Evolutionary conservation across 2,888 invertebrate genomes (phyloP).

Genomic region (Eulithis testata): DNA sequence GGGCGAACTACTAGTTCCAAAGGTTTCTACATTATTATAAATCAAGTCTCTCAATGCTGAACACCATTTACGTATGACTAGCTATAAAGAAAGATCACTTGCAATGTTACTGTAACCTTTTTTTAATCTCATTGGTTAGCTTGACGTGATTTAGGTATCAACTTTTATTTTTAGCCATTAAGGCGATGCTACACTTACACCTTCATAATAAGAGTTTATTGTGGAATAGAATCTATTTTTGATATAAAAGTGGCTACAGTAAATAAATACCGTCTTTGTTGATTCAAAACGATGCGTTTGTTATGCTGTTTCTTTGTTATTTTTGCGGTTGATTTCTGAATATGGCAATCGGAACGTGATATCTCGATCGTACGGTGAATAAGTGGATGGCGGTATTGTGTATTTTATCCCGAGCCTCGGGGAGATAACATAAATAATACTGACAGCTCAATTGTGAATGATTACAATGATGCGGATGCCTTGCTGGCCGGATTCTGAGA

Average conservation of each 20-base stretch:
- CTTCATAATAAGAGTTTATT: neutral
- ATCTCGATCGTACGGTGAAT: conserved; percentile 35
- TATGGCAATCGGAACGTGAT: conserved; percentile 33
- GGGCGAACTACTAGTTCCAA: too few species aligned
- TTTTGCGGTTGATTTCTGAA: conserved; percentile 34
- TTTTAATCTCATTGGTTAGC: conserved; percentile 26
- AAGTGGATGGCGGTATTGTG: conserved; percentile 35
- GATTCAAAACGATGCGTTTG: conserved; percentile 21
- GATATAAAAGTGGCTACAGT: neutral
- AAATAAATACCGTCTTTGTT: neutral
- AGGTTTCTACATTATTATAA: too few species aligned
- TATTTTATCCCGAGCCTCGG: conserved; percentile 42
- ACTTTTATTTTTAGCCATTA: conserved; percentile 32
- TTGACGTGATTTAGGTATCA: conserved; percentile 34
- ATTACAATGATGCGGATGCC: conserved; percentile 53
- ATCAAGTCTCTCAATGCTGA: conserved; percentile 32
- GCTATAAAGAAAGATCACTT: conserved; percentile 26
- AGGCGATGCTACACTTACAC: conserved; percentile 4
- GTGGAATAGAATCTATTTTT: neutral
- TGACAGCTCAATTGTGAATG: conserved; percentile 70
- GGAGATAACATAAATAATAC: conserved; percentile 60
- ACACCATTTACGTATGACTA: conserved; percentile 41
- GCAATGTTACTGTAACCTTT: neutral
- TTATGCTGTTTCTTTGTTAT: conserved; percentile 29
- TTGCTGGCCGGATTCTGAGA: conserved; percentile 13